Conservation (phyloP, 2,113 vertebrate genomes). For the Excalfactoria chinensis region DNA sequence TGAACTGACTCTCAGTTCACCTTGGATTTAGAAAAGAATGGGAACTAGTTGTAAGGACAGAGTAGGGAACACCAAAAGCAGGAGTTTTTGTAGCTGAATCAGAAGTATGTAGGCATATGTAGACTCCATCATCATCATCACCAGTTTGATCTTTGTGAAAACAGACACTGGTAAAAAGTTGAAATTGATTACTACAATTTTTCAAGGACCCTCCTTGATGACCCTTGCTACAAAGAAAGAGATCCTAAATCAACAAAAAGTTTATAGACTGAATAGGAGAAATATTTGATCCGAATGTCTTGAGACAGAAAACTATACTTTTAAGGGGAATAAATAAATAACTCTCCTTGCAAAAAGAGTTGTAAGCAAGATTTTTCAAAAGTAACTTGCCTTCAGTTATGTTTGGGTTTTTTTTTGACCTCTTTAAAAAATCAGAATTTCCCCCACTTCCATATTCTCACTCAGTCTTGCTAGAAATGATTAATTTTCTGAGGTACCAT, state of each 20-base stretch:
- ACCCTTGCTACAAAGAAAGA: background rate
- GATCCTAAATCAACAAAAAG: background rate
- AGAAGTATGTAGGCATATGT: background rate
- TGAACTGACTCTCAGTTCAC: background rate
- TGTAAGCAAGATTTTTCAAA: background rate
- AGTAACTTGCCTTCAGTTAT: background rate
- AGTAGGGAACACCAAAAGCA: background rate
- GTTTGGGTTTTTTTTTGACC: background rate
- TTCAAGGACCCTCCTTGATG: background rate
- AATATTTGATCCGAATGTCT: background rate
- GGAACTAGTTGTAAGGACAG: background rate
- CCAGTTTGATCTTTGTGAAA: background rate
- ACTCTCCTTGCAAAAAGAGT: background rate
- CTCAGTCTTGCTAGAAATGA: background rate
- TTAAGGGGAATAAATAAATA: background rate
- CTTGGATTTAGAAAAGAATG: background rate
- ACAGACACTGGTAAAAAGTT: background rate
- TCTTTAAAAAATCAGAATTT: background rate
- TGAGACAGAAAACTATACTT: background rate
- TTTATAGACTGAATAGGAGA: background rate
- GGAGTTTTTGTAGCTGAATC: background rate
- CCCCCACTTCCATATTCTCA: background rate
- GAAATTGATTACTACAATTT: background rate
- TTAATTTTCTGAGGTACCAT: background rate
- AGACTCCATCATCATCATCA: background rate